Conservation (phyloP, 2,113 vertebrate genomes). For the Ovis canadensis region DNA sequence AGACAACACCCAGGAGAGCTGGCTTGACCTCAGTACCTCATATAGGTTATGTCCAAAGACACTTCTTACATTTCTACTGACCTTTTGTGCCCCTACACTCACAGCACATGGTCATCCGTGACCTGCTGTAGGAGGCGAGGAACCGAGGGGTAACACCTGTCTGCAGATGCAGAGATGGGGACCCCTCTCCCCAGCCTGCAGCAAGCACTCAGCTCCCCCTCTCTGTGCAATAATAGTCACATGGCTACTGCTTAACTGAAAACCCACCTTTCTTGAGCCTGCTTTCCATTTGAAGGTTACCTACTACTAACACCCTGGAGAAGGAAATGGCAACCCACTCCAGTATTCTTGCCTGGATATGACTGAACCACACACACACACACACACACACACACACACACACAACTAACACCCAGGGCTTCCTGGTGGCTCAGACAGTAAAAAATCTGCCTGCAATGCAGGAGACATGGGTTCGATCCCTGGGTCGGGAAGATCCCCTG, state of each 20-base stretch:
- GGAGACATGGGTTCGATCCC: not conserved
- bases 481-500: not conserved
- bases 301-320: not conserved
- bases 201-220: not conserved
- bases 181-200: not conserved
- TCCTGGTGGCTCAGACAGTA: not conserved
- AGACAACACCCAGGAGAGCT: not conserved
- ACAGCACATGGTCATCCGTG: not conserved
- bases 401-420: not conserved
- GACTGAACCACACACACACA: too few species aligned
- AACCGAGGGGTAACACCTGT: not conserved
- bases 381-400: not conserved
- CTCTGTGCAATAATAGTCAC: not conserved
- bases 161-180: not conserved
- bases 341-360: not conserved
- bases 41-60: too few species aligned
- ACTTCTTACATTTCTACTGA: not conserved
- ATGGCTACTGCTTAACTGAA: not conserved
- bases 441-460: not conserved
- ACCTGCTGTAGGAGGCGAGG: not conserved
- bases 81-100: not conserved
- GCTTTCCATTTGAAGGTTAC: not conserved
- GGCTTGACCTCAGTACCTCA: not conserved
- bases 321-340: not conserved
- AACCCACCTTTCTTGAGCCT: not conserved